Conservation (phyloP, 1,140 invertebrate genomes). For the Drosophila pectinifera region DNA sequence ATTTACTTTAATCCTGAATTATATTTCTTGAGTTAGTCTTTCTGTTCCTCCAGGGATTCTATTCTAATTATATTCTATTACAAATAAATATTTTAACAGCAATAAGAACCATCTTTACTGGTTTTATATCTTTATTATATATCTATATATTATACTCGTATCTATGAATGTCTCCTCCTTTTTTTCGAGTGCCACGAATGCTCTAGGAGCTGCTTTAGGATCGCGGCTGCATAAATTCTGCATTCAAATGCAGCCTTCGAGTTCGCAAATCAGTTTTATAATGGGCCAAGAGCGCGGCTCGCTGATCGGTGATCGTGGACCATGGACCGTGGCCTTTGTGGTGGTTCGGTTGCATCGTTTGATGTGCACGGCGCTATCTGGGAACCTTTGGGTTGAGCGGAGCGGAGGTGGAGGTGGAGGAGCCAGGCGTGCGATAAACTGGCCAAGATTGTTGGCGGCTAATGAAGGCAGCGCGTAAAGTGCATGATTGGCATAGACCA, state of each 20-base stretch:
- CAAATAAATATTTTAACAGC: too few species aligned
- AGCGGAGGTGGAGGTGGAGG: neutral
- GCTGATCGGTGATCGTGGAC: neutral
- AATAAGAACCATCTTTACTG: too few species aligned
- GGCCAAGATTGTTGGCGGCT: slow-evolving; percentile 60
- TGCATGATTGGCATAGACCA: slow-evolving; percentile 83
- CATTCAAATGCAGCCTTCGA: slow-evolving; percentile 46
- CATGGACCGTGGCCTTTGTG: slow-evolving; percentile 2
- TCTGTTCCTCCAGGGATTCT: too few species aligned
- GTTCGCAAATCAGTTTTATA: slow-evolving; percentile 77
- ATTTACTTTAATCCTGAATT: too few species aligned
- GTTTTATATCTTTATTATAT: too few species aligned
- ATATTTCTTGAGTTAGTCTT: too few species aligned
- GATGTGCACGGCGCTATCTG: slow-evolving; percentile 48
- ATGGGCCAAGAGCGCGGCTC: slow-evolving; percentile 34
- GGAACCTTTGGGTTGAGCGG: slow-evolving; percentile 16
- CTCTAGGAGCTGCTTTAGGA: slow-evolving; percentile 26
- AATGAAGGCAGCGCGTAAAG: slow-evolving; percentile 78
- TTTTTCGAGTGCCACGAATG: slow-evolving; percentile 14
- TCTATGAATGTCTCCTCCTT: neutral
- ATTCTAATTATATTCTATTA: too few species aligned
- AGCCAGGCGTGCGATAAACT: slow-evolving; percentile 46
- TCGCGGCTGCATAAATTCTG: slow-evolving; percentile 60
- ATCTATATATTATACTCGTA: too few species aligned
- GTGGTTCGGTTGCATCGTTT: slow-evolving; percentile 27